These are phyloP conservation scores for Stomatorhinus ivindoensis DNA, from an alignment of 2,113 vertebrate species.

Conservation along the genomic window DNA sequence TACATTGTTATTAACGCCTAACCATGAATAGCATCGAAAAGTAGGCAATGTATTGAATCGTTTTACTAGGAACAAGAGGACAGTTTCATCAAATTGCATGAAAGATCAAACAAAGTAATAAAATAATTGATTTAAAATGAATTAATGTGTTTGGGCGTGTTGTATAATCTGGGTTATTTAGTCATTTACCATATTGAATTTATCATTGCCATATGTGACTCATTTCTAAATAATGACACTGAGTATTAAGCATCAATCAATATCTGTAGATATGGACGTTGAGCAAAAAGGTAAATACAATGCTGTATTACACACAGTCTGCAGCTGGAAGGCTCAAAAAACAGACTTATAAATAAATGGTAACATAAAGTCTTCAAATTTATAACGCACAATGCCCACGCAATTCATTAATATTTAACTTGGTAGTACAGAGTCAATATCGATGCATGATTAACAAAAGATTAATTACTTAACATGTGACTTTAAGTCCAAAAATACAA, in stretches of 20 bases:
- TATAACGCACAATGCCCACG: neutral
- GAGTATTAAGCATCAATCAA: conserved; percentile 32
- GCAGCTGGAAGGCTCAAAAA: neutral
- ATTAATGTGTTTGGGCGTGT: conserved; percentile 12
- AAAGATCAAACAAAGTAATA: conserved; percentile 9
- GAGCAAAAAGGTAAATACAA: no score
- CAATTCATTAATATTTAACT: conserved; percentile 22
- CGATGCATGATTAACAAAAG: conserved; percentile 12
- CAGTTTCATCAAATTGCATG: neutral
- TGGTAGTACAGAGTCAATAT: conserved; percentile 23
- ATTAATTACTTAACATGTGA: conserved; percentile 28
- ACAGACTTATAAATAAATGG: neutral
- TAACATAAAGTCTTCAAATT: neutral
- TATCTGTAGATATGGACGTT: neutral
- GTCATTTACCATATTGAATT: conserved; percentile 33
- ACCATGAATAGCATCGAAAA: neutral
- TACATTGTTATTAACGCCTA: neutral
- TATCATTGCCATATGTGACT: conserved; percentile 29
- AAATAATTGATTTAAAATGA: conserved; percentile 17
- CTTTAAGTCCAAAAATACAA: neutral
- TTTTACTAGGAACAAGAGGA: neutral
- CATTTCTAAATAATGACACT: conserved; percentile 36
- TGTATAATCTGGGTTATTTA: conserved; percentile 25
- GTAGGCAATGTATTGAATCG: neutral
- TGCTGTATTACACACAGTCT: neutral